These are phyloP conservation scores for Megaceryle torquata DNA, from an alignment of 2,113 vertebrate species.

Conservation along the genomic window DNA sequence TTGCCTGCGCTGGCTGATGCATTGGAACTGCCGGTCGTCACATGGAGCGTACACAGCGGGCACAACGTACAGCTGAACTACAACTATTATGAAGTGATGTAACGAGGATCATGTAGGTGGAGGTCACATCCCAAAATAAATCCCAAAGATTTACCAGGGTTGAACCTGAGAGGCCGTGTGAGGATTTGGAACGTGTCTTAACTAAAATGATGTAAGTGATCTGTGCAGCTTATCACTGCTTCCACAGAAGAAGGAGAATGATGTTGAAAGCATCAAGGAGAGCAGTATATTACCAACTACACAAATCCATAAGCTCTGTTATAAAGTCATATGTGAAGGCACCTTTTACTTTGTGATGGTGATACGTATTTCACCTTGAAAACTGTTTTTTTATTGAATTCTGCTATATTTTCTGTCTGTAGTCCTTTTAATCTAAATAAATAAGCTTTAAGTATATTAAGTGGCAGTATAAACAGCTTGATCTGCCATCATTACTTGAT, in stretches of 20 bases:
- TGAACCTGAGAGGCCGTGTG: constrained; percentile 15
- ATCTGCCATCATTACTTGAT: neutral
- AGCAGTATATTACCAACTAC: neutral
- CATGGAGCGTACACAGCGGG: neutral
- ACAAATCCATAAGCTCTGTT: neutral
- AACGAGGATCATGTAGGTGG: constrained; percentile 53
- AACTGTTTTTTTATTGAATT: neutral
- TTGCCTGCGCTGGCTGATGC: neutral
- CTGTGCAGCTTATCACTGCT: neutral
- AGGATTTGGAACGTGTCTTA: constrained; percentile 43
- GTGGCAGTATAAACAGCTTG: neutral
- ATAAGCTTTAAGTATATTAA: neutral
- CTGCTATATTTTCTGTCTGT: neutral
- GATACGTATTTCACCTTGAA: neutral
- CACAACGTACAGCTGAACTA: neutral
- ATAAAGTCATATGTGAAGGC: neutral
- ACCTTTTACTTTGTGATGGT: neutral
- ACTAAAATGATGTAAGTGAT: constrained; percentile 43
- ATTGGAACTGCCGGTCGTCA: neutral
- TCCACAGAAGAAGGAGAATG: neutral
- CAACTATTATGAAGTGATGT: constrained; percentile 7
- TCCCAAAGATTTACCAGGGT: constrained; percentile 6
- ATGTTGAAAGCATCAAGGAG: neutral
- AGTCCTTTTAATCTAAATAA: neutral
- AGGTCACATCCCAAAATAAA: constrained; percentile 51